Evolutionary conservation across 2,797 vertebrate genomes (phyloP).

Genomic region (Rhabdophis nuchalis): DNA sequence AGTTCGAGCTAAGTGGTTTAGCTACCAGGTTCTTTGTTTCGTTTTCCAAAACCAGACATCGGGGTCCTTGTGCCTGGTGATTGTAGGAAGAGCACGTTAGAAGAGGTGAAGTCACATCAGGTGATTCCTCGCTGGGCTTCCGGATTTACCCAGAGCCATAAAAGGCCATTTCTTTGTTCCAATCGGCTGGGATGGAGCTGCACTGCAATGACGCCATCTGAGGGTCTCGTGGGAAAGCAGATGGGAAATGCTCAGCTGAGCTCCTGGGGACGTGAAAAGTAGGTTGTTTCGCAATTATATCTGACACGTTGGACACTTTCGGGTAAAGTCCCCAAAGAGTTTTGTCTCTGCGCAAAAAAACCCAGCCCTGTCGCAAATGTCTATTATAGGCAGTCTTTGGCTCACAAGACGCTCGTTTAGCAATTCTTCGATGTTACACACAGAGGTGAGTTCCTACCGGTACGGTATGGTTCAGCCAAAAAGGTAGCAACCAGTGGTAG

Average conservation of each 20-base stretch:
- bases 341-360: background rate
- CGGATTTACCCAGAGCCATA: background rate
- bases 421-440: background rate
- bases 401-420: background rate
- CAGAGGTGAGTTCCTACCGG: no score
- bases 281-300: background rate
- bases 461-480: no score
- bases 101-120: background rate
- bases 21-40: no score
- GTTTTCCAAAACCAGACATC: background rate
- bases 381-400: background rate
- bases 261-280: conserved; percentile 14
- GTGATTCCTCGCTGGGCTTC: conserved; percentile 5
- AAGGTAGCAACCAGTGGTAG: no score
- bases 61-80: conserved; percentile 6
- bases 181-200: conserved; percentile 7
- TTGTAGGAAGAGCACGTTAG: conserved; percentile 9
- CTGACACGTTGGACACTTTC: background rate
- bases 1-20: background rate
- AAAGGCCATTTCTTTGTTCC: background rate
- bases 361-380: background rate
- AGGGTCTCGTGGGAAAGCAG: background rate
- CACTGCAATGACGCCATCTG: conserved; percentile 18
- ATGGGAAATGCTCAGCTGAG: background rate
- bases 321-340: background rate